Evolutionary conservation across 92 coral and sea anemone genomes (phyloP), one percentile per base, ranked within the genome.

Genomic region (Hydrozoanthus gracilis): DNA sequence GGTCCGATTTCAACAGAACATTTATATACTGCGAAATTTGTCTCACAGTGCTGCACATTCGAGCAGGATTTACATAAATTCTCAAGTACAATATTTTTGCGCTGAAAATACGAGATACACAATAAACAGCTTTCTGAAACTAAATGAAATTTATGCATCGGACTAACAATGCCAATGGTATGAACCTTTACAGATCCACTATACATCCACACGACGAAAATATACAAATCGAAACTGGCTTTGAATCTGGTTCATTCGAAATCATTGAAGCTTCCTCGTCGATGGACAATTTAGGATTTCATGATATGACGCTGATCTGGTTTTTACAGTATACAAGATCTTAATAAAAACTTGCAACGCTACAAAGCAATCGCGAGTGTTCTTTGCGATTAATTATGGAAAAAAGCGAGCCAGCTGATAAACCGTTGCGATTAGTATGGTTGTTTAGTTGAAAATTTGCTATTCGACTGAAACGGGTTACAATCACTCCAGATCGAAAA

Each of bases 331-430:
- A 61, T 80, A 74, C 60, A 66, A 66, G 60, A 80, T 80, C 74
- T 35, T 49, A 73, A 66, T 45, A 66, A 52, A 54, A 76, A 76
- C 82, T 66, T 76, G 48, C 82, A 60, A 44, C 66, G 47, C 74
- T 80, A 65, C 85, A 64, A 79, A 79, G 35, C 85, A 80, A 74
- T 80, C 13, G 74, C 69, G 74, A 80, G 66, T 66, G 74, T 79
- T 12, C 74, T 67, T 80, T 64, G 49, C 85, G 85, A 65, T 80
- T 80, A 80, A 80, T 64, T 80, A 80, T 80, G 85, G 56, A 80
- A 80, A 80, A 65, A 64, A 48, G 85, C 65, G 71, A 52, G 85
- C 85, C 85, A 80, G 85, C 85, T 80, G 85, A 80, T 74, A 80
- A 80, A 80, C 85, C 49, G 17, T 65, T 80, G 50, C 74, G 52